These are phyloP conservation scores for Megathymus violae DNA, from an alignment of 1,140 invertebrate genomes.

Conservation along the genomic window DNA sequence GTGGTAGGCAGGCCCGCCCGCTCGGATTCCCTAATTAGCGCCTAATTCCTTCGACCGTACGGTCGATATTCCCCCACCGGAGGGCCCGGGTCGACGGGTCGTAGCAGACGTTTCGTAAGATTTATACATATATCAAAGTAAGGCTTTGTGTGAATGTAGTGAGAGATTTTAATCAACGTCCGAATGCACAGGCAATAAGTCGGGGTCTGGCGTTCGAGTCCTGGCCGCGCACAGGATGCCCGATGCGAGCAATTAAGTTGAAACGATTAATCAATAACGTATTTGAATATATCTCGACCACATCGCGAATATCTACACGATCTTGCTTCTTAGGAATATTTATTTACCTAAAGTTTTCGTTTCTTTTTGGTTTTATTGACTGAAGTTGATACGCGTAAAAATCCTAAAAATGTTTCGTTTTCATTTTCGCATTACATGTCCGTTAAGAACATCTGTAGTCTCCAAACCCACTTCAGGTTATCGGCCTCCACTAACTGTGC, in stretches of 20 bases:
- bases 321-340: conserved; percentile 23
- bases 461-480: too few relatives aligned
- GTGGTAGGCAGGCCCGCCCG: conserved; percentile 65
- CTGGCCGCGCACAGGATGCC: conserved; percentile 53
- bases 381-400: background rate
- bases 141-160: conserved; percentile 77
- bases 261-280: conserved; percentile 62
- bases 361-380: conserved; percentile 10
- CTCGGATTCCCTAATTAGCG: conserved; percentile 41
- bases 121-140: conserved; percentile 82
- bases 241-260: conserved; percentile 56
- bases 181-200: conserved; percentile 56
- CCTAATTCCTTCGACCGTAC: conserved; percentile 41
- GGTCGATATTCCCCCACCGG: conserved; percentile 41
- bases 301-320: conserved; percentile 26
- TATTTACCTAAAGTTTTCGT: conserved; percentile 16
- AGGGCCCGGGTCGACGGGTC: conserved; percentile 45
- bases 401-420: too few relatives aligned
- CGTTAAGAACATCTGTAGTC: too few relatives aligned
- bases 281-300: conserved; percentile 29
- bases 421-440: too few relatives aligned
- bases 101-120: conserved; percentile 67
- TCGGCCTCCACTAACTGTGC: too few relatives aligned
- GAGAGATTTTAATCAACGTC: conserved; percentile 82
- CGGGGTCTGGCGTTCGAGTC: conserved; percentile 51